Evolutionary conservation across 2,888 invertebrate genomes (phyloP).

Genomic region (Acanthosepion lycidas): DNA sequence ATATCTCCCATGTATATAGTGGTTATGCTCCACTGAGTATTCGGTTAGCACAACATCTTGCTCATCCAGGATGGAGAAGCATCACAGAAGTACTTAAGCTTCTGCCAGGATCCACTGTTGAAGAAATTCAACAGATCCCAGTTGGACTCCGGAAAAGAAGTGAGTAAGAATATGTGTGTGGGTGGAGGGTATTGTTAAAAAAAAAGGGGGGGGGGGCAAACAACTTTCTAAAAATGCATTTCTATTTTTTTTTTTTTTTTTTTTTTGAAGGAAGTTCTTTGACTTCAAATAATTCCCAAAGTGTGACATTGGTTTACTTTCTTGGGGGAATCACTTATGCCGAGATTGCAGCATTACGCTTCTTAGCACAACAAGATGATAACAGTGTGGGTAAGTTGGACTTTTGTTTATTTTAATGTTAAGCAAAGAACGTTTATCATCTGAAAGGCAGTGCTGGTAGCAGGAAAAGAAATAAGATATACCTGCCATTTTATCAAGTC

Average conservation of each 20-base stretch:
- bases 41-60: constrained; percentile 80
- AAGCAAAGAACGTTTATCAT: too few relatives aligned
- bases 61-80: constrained; percentile 78
- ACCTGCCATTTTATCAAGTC: too few relatives aligned
- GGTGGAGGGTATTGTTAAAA: neutral
- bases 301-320: constrained; percentile 91
- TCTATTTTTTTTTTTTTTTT: constrained; percentile 47
- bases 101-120: constrained; percentile 84
- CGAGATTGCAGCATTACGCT: constrained; percentile 82
- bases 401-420: neutral
- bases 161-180: constrained; percentile 57
- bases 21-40: constrained; percentile 94
- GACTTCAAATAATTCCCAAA: constrained; percentile 74
- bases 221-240: neutral
- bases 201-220: too few relatives aligned
- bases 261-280: constrained; percentile 71
- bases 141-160: constrained; percentile 74
- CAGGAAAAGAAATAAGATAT: too few relatives aligned
- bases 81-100: constrained; percentile 86
- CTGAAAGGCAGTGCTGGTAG: too few relatives aligned
- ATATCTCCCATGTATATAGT: constrained; percentile 92
- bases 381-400: constrained; percentile 67
- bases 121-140: constrained; percentile 76
- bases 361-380: constrained; percentile 78
- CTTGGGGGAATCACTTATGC: constrained; percentile 98